Conservation (phyloP, 2,113 vertebrate genomes). For the Smithornis capensis region DNA sequence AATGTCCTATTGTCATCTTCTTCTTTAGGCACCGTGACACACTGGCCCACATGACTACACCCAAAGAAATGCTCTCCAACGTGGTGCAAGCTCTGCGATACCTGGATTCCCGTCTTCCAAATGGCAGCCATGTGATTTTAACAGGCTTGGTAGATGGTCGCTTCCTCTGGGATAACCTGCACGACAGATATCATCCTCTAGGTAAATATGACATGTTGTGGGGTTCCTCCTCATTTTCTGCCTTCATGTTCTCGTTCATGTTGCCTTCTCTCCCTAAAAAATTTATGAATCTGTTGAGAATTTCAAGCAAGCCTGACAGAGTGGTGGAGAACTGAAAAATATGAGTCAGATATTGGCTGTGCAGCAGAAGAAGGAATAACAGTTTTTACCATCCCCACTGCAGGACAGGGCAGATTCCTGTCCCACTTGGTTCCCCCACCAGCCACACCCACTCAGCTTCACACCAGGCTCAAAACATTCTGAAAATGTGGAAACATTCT, state of each 20-base stretch:
- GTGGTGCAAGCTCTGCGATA: slow-evolving; percentile 57
- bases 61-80: slow-evolving; percentile 58
- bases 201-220: slow-evolving; percentile 45
- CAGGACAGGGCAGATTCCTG: not conserved
- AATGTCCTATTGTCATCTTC: not conserved
- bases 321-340: not conserved
- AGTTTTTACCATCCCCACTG: not conserved
- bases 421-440: rapidly evolving
- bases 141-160: slow-evolving; percentile 72
- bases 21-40: slow-evolving; percentile 64
- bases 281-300: not conserved
- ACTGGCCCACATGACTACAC: slow-evolving; percentile 72
- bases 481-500: not conserved
- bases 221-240: not conserved
- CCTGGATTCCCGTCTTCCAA: slow-evolving; percentile 69
- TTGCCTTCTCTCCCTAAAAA: not conserved
- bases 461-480: not conserved
- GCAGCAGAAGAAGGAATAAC: not conserved
- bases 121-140: slow-evolving; percentile 73
- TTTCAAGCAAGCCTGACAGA: not conserved
- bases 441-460: not conserved
- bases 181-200: slow-evolving; percentile 76
- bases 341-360: not conserved
- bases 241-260: not conserved
- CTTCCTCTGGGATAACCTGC: slow-evolving; percentile 78